phyloP scores from a whole-genome alignment of 1,140 invertebrate genomes.

The Drosophila leontia region DNA sequence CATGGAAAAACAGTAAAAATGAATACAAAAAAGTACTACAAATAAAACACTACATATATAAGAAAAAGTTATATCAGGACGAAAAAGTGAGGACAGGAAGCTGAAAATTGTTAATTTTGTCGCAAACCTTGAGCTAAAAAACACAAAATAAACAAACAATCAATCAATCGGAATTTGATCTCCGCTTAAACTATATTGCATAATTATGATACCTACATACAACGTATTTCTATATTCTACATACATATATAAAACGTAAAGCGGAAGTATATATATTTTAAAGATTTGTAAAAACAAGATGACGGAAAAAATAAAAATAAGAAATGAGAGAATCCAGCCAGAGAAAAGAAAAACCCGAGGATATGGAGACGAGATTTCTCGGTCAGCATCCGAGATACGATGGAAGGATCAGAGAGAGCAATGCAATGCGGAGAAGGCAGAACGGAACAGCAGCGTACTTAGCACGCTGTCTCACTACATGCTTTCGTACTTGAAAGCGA shows the following conservation, averaged over 20 bases:
- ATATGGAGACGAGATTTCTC: neutral
- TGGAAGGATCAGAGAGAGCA: neutral
- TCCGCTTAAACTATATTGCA: slow-evolving; percentile 74
- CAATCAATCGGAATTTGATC: slow-evolving; percentile 75
- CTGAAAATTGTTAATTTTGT: slow-evolving; percentile 9
- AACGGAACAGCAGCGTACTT: slow-evolving; percentile 36
- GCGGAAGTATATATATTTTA: slow-evolving; percentile 71
- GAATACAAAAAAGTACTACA: neutral
- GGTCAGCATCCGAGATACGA: neutral
- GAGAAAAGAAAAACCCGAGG: slow-evolving; percentile 4
- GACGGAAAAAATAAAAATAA: slow-evolving; percentile 17
- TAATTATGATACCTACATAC: slow-evolving; percentile 59
- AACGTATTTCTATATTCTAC: slow-evolving; percentile 55
- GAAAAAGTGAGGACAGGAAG: slow-evolving; percentile 13
- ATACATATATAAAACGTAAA: slow-evolving; percentile 34
- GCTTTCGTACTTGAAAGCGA: slow-evolving; percentile 23
- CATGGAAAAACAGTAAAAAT: slow-evolving; percentile 3
- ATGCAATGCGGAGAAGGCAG: neutral
- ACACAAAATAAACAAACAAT: slow-evolving; percentile 43
- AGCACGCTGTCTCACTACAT: slow-evolving; percentile 37
- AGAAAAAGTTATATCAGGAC: slow-evolving; percentile 11
- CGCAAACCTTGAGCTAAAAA: slow-evolving; percentile 35
- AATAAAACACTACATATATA: slow-evolving; percentile 12
- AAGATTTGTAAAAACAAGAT: slow-evolving; percentile 65
- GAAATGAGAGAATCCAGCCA: slow-evolving; percentile 19